These are phyloP conservation scores for Corythaeola cristata DNA, from an alignment of 2,113 vertebrate species.

Conservation along the genomic window DNA sequence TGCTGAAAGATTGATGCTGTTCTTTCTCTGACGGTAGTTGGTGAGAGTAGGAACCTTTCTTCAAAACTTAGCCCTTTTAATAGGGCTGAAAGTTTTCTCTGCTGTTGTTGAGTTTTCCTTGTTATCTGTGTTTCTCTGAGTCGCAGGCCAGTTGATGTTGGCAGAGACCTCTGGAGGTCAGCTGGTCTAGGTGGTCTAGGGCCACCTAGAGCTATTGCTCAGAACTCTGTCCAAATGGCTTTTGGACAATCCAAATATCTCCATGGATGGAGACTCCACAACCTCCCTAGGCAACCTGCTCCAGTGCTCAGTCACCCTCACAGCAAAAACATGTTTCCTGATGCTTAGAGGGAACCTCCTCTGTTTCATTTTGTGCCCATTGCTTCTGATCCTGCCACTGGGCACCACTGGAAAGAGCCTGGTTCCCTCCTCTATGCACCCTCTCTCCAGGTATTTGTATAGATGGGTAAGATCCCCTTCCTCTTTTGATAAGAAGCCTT, in stretches of 20 bases:
- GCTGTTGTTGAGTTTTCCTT: not conserved
- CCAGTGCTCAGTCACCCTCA: too few relatives aligned
- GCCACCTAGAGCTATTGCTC: not conserved
- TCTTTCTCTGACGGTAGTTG: not conserved
- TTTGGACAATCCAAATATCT: not conserved
- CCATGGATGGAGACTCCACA: not conserved
- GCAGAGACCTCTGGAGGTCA: not conserved
- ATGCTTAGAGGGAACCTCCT: not conserved
- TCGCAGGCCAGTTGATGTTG: not conserved
- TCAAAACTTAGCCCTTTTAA: not conserved
- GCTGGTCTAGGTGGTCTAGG: not conserved
- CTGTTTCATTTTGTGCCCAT: not conserved
- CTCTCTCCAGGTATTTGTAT: not conserved
- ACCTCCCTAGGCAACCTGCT: not conserved
- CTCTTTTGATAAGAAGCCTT: not conserved
- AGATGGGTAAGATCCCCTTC: not conserved
- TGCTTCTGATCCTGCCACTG: not conserved
- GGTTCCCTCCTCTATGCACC: not conserved
- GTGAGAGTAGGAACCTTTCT: not conserved
- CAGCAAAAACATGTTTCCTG: not conserved
- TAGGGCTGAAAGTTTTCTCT: not conserved
- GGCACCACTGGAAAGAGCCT: not conserved
- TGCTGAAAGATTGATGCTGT: not conserved
- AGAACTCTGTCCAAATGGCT: not conserved
- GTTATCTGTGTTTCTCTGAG: not conserved